Evolutionary conservation across 2,113 vertebrate species (phyloP).

Genomic region (Hyperopisus bebe): DNA sequence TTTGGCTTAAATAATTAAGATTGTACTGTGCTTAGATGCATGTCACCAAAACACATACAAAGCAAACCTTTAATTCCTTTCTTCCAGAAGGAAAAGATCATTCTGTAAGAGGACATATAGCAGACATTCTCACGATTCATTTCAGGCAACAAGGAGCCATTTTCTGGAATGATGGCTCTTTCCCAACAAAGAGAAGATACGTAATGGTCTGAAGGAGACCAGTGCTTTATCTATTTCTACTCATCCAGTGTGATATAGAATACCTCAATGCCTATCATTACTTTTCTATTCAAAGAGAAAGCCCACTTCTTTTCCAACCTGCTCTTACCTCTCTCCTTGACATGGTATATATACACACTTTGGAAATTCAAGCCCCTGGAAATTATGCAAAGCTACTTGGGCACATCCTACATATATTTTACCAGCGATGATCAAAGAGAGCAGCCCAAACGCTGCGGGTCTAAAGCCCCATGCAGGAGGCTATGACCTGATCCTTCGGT

Average conservation of each 20-base stretch:
- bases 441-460: background rate
- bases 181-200: background rate
- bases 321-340: background rate
- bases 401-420: background rate
- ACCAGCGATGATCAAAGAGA: background rate
- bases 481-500: background rate
- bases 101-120: background rate
- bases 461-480: background rate
- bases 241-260: background rate
- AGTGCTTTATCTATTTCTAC: background rate
- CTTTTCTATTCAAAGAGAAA: background rate
- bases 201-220: background rate
- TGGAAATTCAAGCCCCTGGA: constrained; percentile 5
- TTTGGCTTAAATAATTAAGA: background rate
- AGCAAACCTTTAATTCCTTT: background rate
- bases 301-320: background rate
- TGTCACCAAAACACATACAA: background rate
- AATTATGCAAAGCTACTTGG: background rate
- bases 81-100: background rate
- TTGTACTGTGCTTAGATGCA: background rate
- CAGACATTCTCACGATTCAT: background rate
- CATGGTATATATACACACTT: background rate
- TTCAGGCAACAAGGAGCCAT: background rate
- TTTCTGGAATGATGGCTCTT: background rate
- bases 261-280: background rate